phyloP scores from a whole-genome alignment of 2,888 invertebrate genomes.

The Cosmopolites sordidus region DNA sequence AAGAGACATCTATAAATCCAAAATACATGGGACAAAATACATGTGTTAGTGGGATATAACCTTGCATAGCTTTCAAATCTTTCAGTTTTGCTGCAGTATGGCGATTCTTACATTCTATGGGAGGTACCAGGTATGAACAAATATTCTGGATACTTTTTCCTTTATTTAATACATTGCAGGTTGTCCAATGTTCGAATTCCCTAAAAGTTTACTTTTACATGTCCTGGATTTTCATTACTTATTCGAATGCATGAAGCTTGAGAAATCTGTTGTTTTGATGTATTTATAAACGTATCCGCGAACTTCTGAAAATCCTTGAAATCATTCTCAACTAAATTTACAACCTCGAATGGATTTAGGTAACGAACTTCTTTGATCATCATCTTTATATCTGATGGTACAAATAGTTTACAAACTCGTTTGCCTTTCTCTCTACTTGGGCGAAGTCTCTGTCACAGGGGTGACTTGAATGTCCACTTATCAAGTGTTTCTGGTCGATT shows the following conservation, averaged over 20 bases:
- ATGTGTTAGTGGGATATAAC: slow-evolving; percentile 16
- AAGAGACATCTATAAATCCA: no score
- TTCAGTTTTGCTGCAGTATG: no score
- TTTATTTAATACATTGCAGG: slow-evolving; percentile 18
- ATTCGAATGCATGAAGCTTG: no score
- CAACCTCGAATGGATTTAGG: no score
- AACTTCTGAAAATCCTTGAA: no score
- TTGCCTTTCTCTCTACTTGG: slow-evolving; percentile 10
- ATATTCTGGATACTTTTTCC: slow-evolving; percentile 8
- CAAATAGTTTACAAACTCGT: slow-evolving; percentile 7
- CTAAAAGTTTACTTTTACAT: slow-evolving; percentile 19
- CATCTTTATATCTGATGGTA: no score
- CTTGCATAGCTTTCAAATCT: no score
- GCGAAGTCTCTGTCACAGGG: slow-evolving; percentile 13
- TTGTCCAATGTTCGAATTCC: slow-evolving; percentile 13
- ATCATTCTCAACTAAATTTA: no score
- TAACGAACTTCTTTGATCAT: slow-evolving; percentile 24
- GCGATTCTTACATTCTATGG: slow-evolving; percentile 13
- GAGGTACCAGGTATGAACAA: slow-evolving; percentile 12
- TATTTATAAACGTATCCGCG: no score
- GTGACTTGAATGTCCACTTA: slow-evolving; percentile 8
- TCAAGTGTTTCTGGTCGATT: no score
- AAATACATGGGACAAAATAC: slow-evolving; percentile 12
- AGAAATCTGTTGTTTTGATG: no score
- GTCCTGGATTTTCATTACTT: no score